These are phyloP conservation scores for Cephus rjabovi DNA, from an alignment of 2,888 invertebrate genomes.

Conservation along the genomic window DNA sequence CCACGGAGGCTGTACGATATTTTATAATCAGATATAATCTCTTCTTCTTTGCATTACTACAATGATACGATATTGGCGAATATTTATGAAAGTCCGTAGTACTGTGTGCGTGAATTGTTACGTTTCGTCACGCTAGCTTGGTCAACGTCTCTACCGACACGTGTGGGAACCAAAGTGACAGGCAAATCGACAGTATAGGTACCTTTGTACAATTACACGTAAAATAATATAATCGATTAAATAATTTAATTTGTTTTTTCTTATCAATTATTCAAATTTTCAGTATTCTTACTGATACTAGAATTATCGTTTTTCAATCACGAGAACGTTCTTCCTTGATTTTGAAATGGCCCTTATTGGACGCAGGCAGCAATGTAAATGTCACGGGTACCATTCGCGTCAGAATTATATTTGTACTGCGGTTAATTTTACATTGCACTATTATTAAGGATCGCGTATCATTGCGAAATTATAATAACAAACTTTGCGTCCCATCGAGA, in stretches of 20 bases:
- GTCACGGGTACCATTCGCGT: background rate
- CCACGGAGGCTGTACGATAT: background rate
- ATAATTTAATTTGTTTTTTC: background rate
- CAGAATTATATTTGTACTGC: background rate
- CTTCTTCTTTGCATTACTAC: background rate
- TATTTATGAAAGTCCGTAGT: background rate
- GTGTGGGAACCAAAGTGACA: constrained; percentile 32
- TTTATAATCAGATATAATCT: background rate
- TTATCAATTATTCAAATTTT: background rate
- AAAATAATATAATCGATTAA: background rate
- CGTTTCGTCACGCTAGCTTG: constrained; percentile 19
- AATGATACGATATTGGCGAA: background rate
- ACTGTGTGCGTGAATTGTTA: background rate
- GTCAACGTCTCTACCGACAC: constrained; percentile 30
- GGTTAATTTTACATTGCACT: background rate
- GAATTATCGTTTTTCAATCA: background rate
- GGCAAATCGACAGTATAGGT: background rate
- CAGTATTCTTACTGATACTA: background rate
- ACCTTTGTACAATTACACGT: background rate
- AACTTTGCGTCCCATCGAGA: background rate
- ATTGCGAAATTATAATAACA: background rate
- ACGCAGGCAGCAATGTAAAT: background rate
- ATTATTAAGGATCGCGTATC: background rate
- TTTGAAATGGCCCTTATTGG: background rate
- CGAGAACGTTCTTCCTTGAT: background rate